phyloP scores from a whole-genome alignment of 2,888 invertebrate species.

The Xylophagus ater region DNA sequence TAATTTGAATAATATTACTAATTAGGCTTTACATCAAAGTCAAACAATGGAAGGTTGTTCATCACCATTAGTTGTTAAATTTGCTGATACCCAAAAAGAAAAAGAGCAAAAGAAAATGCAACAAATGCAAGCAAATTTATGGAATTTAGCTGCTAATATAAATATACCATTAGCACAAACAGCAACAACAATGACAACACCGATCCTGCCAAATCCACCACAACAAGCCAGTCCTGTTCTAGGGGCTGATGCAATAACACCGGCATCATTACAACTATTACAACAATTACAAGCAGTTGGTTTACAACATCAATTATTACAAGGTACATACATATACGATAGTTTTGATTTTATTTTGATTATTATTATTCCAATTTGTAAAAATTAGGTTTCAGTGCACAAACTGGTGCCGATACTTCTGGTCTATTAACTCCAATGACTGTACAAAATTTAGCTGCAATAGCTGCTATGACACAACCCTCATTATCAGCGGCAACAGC shows the following conservation, averaged over 20 bases:
- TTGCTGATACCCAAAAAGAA: constrained; percentile 98
- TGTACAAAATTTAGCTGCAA: constrained; percentile 82
- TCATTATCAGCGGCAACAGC: constrained; percentile 29
- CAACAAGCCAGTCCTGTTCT: constrained; percentile 38
- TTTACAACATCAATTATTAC: constrained; percentile 50
- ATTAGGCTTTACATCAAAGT: constrained; percentile 80
- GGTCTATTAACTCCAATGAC: constrained; percentile 64
- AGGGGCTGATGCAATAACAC: constrained; percentile 43
- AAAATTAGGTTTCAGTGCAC: constrained; percentile 29
- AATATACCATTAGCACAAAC: constrained; percentile 42
- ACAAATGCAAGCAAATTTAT: constrained; percentile 85
- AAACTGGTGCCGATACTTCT: constrained; percentile 37
- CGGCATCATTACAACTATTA: constrained; percentile 51
- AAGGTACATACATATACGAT: constrained; percentile 37
- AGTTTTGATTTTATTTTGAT: constrained; percentile 2
- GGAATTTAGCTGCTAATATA: constrained; percentile 61
- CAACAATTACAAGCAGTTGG: constrained; percentile 58
- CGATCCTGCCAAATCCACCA: constrained; percentile 38
- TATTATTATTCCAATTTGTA: neutral
- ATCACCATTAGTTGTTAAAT: constrained; percentile 95
- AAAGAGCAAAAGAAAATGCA: constrained; percentile 95
- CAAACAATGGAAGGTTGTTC: constrained; percentile 99
- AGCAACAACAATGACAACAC: constrained; percentile 42
- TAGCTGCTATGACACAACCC: constrained; percentile 51
- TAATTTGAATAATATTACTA: neutral